Evolutionary conservation across 2,888 invertebrate species (phyloP), one percentile per base, ranked within the genome.

Genomic region (Campaea margaritaria): DNA sequence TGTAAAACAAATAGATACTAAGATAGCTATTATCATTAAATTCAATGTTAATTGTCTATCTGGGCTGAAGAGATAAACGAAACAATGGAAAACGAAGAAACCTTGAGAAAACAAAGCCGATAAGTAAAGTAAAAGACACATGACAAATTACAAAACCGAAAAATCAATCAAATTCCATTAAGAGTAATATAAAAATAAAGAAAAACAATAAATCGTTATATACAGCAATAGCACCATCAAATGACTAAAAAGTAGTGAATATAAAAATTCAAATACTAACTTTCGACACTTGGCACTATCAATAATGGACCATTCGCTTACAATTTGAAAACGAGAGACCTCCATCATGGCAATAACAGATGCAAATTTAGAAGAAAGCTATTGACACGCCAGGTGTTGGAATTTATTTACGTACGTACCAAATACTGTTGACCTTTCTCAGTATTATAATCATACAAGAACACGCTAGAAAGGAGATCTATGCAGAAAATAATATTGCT

Each of bases 291-390:
- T 52, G 44, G 27, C 27, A 38, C 49, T 15, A 50, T 51, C 27
- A 31, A 45, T 50, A 39, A 46, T 34, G 27, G n/a, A 8, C 14
- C 8, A 41, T 42, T 42, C 27, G 27, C 5, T 46, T 12, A 15
- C 27, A 49, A 28, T 45, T 31, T 27, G n/a, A 41, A 51, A 46
- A 36, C 50, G 41, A 57, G 15, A 38, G 31, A 45, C 44, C 12
- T 45, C 50, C n/a, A 57, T 50, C 41, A 50, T 16, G 41, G 38
- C 56, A 12, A 56, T 56, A 38, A 38, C 38, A 45, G 28, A 57
- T 57, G 57, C 45, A 50, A 57, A 50, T 50, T n/a, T 46, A 42
- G 42, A 58, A 58, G 58, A 58, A 58, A 58, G 58, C 52, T 58
- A 47, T 57, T 31, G 42, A 46, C 45, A 51, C 15, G 39, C 15